Evolutionary conservation across 2,888 invertebrate species (phyloP).

Genomic region (Microchrysa polita): DNA sequence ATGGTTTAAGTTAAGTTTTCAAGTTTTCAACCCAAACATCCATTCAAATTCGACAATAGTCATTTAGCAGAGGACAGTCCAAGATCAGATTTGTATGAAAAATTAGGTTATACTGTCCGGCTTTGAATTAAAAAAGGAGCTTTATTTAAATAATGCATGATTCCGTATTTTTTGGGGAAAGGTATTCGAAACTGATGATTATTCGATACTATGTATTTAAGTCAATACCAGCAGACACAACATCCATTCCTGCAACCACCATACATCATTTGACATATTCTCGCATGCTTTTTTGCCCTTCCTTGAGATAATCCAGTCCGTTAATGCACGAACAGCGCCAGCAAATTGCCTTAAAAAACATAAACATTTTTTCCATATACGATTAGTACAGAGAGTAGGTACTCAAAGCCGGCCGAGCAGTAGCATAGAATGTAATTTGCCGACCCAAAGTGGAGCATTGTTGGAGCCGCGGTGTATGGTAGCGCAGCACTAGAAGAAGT

Average conservation of each 20-base stretch:
- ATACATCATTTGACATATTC: background rate
- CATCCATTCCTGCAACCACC: background rate
- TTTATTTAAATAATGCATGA: too few species aligned
- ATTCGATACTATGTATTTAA: background rate
- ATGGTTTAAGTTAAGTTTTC: too few species aligned
- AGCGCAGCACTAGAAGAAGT: conserved; percentile 22
- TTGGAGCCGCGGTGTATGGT: too few species aligned
- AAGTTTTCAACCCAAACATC: too few species aligned
- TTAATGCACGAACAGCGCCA: conserved; percentile 42
- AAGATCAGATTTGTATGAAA: too few species aligned
- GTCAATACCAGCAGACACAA: conserved; percentile 10
- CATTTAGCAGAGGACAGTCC: too few species aligned
- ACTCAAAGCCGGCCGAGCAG: background rate
- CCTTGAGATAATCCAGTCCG: conserved; percentile 40
- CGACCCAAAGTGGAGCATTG: conserved; percentile 33
- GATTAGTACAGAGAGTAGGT: background rate
- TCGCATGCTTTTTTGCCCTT: conserved; percentile 21
- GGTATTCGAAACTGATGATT: too few species aligned
- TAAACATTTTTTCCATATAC: conserved; percentile 38
- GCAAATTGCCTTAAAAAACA: conserved; percentile 40
- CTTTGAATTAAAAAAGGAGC: too few species aligned
- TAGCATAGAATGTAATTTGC: conserved; percentile 38
- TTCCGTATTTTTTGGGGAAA: too few species aligned
- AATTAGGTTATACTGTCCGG: too few species aligned
- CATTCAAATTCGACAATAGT: too few species aligned